A percentile compares a stretch with the other conserved stretches of the same genome.
Evolutionary conservation across 2,888 invertebrate species (phyloP).

Genomic region (Tinea trinotella): DNA sequence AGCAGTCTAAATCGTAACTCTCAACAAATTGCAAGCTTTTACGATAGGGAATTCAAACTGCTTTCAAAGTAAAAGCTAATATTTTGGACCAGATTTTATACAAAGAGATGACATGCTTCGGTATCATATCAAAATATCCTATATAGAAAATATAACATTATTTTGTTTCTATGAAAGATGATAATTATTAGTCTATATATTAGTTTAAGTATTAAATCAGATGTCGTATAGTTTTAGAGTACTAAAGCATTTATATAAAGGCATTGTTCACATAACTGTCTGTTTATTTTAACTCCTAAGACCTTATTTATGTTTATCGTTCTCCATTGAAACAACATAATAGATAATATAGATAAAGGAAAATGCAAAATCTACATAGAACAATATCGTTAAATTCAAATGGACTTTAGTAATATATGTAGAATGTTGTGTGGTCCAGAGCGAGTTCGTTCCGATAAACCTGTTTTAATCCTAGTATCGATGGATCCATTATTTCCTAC

Average conservation of each 20-base stretch:
- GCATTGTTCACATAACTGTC: not conserved
- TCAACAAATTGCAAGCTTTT: not conserved
- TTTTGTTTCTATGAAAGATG: not conserved
- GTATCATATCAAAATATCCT: not conserved
- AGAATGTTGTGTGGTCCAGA: not conserved
- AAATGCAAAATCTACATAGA: not conserved
- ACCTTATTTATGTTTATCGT: not conserved
- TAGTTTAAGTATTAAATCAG: not conserved
- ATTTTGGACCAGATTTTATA: not conserved
- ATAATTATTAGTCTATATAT: not conserved
- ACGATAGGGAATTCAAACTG: not conserved
- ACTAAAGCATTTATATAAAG: constrained; percentile 4
- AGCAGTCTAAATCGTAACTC: too few species aligned
- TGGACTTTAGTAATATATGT: not conserved
- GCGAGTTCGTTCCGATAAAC: not conserved
- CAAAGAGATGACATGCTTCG: not conserved
- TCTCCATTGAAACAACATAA: not conserved
- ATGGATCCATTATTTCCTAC: constrained; percentile 16
- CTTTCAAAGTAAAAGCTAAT: constrained; percentile 8
- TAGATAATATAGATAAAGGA: not conserved
- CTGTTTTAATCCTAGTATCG: constrained; percentile 14
- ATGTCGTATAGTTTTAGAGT: not conserved
- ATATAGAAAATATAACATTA: not conserved
- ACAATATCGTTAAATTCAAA: constrained; percentile 6
- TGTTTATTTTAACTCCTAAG: not conserved